Conservation (phyloP, 2,888 invertebrate species). For the Chaetogeoica ovagalla region DNA sequence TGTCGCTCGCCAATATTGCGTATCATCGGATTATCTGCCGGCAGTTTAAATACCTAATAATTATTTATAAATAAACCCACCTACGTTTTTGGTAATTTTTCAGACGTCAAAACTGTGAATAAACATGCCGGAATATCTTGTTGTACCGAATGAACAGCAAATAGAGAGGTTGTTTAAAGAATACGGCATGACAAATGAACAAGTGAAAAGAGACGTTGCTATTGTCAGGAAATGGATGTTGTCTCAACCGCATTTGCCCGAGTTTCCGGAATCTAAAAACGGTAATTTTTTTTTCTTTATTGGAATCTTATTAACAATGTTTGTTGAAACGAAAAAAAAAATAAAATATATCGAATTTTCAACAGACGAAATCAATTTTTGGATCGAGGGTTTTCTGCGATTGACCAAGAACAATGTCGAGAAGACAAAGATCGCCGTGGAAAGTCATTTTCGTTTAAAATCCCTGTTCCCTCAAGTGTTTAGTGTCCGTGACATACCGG, state of each 20-base stretch:
- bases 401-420: conserved; percentile 56
- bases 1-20: too few species aligned
- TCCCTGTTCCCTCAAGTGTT: conserved; percentile 55
- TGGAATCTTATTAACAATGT: neutral
- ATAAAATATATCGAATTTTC: conserved; percentile 9
- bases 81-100: neutral
- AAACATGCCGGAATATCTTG: conserved; percentile 28
- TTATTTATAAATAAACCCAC: too few species aligned
- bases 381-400: conserved; percentile 56
- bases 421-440: conserved; percentile 56
- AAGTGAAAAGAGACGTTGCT: conserved; percentile 55
- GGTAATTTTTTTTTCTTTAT: conserved; percentile 13
- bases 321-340: neutral
- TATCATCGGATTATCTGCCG: too few species aligned
- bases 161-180: conserved; percentile 51
- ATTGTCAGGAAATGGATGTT: conserved; percentile 56
- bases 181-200: conserved; percentile 55
- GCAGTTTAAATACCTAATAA: too few species aligned
- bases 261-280: conserved; percentile 53
- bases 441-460: conserved; percentile 56
- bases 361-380: conserved; percentile 56
- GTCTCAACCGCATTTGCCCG: conserved; percentile 56
- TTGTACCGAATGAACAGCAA: conserved; percentile 32
- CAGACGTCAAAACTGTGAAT: conserved; percentile 7
- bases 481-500: conserved; percentile 53